Conservation (phyloP, 1,140 invertebrate genomes). For the Himalopsyche phryganea region DNA sequence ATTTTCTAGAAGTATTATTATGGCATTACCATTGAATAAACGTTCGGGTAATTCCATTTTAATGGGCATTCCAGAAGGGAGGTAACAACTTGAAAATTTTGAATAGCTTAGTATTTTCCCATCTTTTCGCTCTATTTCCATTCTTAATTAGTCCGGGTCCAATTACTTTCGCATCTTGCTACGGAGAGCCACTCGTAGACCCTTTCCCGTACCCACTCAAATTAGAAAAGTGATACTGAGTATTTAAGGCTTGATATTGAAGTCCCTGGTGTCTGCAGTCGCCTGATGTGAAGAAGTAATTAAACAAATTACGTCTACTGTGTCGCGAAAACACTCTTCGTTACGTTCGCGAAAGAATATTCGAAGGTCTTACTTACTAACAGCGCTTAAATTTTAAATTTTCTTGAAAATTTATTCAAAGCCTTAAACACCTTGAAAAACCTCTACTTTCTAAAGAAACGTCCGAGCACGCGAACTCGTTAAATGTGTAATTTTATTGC, state of each 20-base stretch:
- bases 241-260: neutral
- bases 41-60: constrained; percentile 13
- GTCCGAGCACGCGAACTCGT: too few relatives aligned
- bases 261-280: too few relatives aligned
- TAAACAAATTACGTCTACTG: neutral
- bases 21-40: constrained; percentile 3
- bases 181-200: neutral
- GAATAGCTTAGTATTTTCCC: constrained; percentile 12
- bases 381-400: too few relatives aligned
- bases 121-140: constrained; percentile 28
- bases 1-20: neutral
- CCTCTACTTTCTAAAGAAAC: too few relatives aligned
- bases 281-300: neutral
- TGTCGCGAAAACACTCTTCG: neutral
- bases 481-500: too few relatives aligned
- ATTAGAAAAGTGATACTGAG: constrained; percentile 4
- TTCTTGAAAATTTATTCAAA: too few relatives aligned
- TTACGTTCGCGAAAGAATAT: too few relatives aligned
- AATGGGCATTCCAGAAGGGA: constrained; percentile 8
- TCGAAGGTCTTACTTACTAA: too few relatives aligned
- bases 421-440: too few relatives aligned
- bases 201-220: constrained; percentile 1
- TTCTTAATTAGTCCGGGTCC: constrained; percentile 29
- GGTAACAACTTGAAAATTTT: constrained; percentile 11
- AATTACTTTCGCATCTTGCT: constrained; percentile 28